Conservation (phyloP, 2,113 vertebrate genomes). For the Pseudorectes ferrugineus region DNA sequence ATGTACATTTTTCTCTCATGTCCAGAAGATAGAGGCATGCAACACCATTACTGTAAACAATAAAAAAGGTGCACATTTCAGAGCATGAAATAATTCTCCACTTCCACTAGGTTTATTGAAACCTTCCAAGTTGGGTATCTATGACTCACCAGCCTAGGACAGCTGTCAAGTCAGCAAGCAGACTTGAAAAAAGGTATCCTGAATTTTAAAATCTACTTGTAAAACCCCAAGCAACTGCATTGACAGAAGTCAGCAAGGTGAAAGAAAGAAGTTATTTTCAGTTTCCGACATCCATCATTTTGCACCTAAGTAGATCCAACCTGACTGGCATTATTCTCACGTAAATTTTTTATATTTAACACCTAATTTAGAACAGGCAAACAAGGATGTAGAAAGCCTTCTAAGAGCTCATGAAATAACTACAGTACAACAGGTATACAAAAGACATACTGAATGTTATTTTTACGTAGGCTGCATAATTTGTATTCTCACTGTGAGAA, state of each 20-base stretch:
- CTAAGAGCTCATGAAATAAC: not conserved
- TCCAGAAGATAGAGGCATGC: not conserved
- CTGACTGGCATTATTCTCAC: not conserved
- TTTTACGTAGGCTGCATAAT: not conserved
- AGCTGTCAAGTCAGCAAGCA: not conserved
- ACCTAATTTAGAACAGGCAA: not conserved
- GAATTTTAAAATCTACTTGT: not conserved
- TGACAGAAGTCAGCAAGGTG: not conserved
- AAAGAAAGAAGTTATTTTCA: not conserved
- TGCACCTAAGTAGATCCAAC: not conserved
- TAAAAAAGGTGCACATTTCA: not conserved
- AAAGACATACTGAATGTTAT: not conserved
- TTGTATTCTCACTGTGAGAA: not conserved
- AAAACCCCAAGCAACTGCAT: not conserved
- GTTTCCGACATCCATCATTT: not conserved
- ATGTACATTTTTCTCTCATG: not conserved
- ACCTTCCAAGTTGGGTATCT: not conserved
- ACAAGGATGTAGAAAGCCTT: not conserved
- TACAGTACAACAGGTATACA: not conserved
- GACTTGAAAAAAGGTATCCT: not conserved
- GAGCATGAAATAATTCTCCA: not conserved
- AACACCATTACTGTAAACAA: not conserved
- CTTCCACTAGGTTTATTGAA: not conserved
- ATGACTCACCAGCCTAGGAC: accelerated
- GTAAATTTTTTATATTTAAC: not conserved